Evolutionary conservation across 2,888 invertebrate genomes (phyloP).

Genomic region (Achlya flavicornis): DNA sequence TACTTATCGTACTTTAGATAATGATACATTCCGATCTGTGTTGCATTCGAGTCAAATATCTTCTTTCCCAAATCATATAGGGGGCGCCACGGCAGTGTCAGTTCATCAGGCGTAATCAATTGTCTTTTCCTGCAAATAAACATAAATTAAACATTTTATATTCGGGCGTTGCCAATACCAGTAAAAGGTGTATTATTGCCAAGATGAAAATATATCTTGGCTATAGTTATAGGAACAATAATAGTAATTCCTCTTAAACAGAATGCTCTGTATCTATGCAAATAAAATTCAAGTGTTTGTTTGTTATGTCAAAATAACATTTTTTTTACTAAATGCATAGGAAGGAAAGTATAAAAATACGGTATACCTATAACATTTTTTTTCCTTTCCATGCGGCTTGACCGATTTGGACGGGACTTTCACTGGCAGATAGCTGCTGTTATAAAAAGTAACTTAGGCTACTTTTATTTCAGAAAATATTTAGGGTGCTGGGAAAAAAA

Average conservation of each 20-base stretch:
- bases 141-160: slow-evolving; percentile 17
- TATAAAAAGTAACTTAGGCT: too few species aligned
- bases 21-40: slow-evolving; percentile 85
- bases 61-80: slow-evolving; percentile 87
- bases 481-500: too few species aligned
- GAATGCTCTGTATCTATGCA: background rate
- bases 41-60: slow-evolving; percentile 82
- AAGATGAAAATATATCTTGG: slow-evolving; percentile 14
- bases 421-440: too few species aligned
- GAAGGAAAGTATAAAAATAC: too few species aligned
- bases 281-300: too few species aligned
- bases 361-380: too few species aligned
- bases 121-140: slow-evolving; percentile 87
- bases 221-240: slow-evolving; percentile 3
- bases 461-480: too few species aligned
- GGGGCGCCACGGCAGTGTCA: slow-evolving; percentile 93
- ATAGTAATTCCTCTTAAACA: background rate
- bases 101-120: slow-evolving; percentile 90
- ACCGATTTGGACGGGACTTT: too few species aligned
- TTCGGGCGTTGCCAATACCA: slow-evolving; percentile 19
- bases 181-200: background rate
- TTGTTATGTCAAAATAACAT: too few species aligned
- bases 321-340: too few species aligned
- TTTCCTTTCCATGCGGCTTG: too few species aligned
- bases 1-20: slow-evolving; percentile 75